Evolutionary conservation across 2,113 vertebrate species (phyloP).

Genomic region (Amphiprion ocellaris): DNA sequence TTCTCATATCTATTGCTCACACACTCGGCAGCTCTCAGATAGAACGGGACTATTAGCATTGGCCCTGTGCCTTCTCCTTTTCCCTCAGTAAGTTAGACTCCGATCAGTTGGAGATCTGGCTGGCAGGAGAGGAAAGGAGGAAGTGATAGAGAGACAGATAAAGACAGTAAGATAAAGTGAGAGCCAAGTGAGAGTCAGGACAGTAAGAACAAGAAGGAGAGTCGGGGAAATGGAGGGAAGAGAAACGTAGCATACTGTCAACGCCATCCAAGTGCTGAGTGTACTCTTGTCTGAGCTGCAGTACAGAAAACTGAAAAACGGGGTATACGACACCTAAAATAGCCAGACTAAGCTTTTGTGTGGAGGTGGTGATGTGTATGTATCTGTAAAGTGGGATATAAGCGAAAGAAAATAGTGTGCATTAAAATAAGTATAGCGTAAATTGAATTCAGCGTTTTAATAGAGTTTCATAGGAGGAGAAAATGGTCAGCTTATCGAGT

Average conservation of each 20-base stretch:
- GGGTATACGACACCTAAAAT: conserved; percentile 26
- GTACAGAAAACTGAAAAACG: conserved; percentile 19
- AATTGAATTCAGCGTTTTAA: conserved; percentile 5
- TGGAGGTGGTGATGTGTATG: neutral
- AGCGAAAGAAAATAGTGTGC: neutral
- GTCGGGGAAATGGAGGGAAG: neutral
- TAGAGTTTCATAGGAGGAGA: neutral
- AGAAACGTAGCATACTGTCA: conserved; percentile 42
- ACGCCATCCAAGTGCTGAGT: conserved; percentile 13
- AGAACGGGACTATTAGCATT: conserved; percentile 61
- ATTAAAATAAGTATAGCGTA: neutral
- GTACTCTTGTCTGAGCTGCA: conserved; percentile 29
- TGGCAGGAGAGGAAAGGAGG: conserved; percentile 56
- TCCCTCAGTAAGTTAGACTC: conserved; percentile 56
- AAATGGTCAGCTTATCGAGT: conserved; percentile 27
- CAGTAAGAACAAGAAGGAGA: conserved; percentile 15
- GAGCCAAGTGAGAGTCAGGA: conserved; percentile 20
- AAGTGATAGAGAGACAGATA: conserved; percentile 54
- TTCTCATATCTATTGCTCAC: conserved; percentile 60
- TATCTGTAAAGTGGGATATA: neutral
- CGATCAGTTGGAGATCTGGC: conserved; percentile 63
- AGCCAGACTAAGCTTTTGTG: neutral
- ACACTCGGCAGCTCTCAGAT: conserved; percentile 51
- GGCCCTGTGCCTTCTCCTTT: conserved; percentile 53
- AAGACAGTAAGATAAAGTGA: conserved; percentile 43